A percentile compares a stretch with the other conserved stretches of the same genome.
Conservation (phyloP, 1,140 invertebrate species). For the Gerris buenoi region DNA sequence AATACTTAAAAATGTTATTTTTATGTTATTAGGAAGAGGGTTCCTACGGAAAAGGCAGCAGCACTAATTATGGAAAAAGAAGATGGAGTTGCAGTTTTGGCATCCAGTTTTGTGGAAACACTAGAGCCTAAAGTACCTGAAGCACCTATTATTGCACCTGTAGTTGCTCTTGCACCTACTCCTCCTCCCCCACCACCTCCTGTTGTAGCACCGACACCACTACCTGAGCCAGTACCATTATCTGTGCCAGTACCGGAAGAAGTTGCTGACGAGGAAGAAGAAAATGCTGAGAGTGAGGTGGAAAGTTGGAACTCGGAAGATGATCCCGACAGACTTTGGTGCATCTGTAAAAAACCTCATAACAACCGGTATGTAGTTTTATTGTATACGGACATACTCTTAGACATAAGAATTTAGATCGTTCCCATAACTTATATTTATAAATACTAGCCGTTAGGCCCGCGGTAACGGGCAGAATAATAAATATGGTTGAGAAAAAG, state of each 20-base stretch:
- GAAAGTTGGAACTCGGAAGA: slow-evolving; percentile 66
- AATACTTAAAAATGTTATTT: too few relatives aligned
- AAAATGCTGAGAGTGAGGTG: slow-evolving; percentile 35
- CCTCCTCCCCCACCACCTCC: not conserved
- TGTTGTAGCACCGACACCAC: not conserved
- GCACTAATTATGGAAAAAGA: not conserved
- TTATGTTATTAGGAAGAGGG: slow-evolving; percentile 3
- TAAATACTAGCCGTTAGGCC: too few relatives aligned
- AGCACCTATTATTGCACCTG: too few relatives aligned
- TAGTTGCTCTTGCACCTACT: not conserved
- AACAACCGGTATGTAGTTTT: slow-evolving; percentile 53
- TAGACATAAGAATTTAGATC: too few relatives aligned
- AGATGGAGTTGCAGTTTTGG: not conserved
- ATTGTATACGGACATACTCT: not conserved
- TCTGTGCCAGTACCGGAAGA: not conserved
- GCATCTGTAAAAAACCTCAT: slow-evolving; percentile 86
- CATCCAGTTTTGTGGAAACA: slow-evolving; percentile 4
- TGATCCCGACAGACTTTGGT: slow-evolving; percentile 88
- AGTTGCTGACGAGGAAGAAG: slow-evolving; percentile 29
- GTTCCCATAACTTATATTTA: too few relatives aligned
- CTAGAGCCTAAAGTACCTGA: slow-evolving; percentile 19
- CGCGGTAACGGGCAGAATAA: too few relatives aligned
- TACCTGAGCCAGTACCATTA: not conserved
- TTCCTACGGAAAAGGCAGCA: not conserved
- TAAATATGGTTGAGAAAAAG: too few relatives aligned